phyloP scores from a whole-genome alignment of 2,113 vertebrate genomes.

The Podarcis cretensis region DNA sequence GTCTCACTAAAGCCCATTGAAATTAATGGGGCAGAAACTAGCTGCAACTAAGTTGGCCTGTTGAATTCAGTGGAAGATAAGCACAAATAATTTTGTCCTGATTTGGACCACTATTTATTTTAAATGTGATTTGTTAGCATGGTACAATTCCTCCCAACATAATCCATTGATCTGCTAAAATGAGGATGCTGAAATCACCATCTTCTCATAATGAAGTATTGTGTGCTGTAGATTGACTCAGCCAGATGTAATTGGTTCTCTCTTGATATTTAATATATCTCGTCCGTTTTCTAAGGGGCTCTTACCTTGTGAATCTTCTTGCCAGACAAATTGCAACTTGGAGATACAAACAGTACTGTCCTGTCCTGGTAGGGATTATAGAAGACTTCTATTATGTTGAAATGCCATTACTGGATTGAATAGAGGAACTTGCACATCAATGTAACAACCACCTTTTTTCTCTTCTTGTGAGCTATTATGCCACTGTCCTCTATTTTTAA shows the following conservation, averaged over 20 bases:
- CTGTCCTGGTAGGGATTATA: slow-evolving; percentile 17
- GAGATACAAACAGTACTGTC: neutral
- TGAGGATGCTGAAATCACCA: neutral
- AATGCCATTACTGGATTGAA: slow-evolving; percentile 11
- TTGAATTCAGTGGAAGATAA: neutral
- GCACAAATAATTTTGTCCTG: neutral
- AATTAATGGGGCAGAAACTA: neutral
- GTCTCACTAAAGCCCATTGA: neutral
- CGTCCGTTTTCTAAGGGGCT: slow-evolving; percentile 19
- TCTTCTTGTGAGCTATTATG: slow-evolving; percentile 14
- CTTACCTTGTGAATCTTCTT: slow-evolving; percentile 19
- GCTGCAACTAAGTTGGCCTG: neutral
- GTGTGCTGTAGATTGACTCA: neutral
- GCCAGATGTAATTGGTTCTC: slow-evolving; percentile 4
- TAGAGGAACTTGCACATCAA: slow-evolving; percentile 19
- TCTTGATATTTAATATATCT: slow-evolving; percentile 26
- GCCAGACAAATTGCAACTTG: slow-evolving; percentile 45
- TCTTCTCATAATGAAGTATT: neutral
- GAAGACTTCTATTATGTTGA: slow-evolving; percentile 31
- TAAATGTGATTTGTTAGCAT: neutral
- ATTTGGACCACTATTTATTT: neutral
- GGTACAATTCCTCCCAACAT: neutral
- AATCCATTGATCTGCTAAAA: neutral
- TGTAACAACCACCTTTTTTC: neutral
- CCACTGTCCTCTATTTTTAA: slow-evolving; percentile 42